Base-by-base conservation (phyloP, 2,888 invertebrate genomes). In the Athalia circularis region DNA sequence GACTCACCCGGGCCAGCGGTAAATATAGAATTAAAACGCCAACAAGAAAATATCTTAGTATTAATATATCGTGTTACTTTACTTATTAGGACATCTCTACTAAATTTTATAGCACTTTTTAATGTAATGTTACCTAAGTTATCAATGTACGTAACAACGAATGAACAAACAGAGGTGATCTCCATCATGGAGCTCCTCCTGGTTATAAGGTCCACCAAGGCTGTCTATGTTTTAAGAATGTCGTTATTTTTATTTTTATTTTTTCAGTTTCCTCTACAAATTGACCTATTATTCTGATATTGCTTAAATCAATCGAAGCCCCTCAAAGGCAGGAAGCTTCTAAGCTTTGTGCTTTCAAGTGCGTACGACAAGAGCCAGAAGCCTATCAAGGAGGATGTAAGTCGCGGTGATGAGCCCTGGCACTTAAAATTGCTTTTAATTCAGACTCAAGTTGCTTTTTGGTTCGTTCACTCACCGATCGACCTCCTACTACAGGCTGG, bases 201-300 rank as follows among this genome's bases (percentile, higher is more conserved):
- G 79, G 74, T 68, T 76, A 57, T 78, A 70, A 77, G 74, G 70
- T 80, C 78, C 65, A 72, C 80, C 79, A 77, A 82, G 82, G 83
- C 79, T 81, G 80, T 75, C 72, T 79, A 78, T 82, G 79, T 82
- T 81, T 82, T 70, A 82, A 79, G 64, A 81, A 80, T 79, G 83
- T 81, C 76, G 64, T 78, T 77, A 72, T 7, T n/a, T 79, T 65
- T 61, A 65, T 79, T 78, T 78, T 83, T 84, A 81, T 79, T 79
- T 81, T 86, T 85, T 86, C 83, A 84, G 84, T 86, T 87, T 86
- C 82, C 80, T 84, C 84, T 89, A 88, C 84, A 88, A 89, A 89
- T 89, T 88, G 88, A 88, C 88, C 88, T 89, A 89, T 85, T 88
- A 89, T 88, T 89, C 88, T 88, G 89, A 89, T 90, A 90, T 90